Evolutionary conservation across 2,113 vertebrate genomes (phyloP), one percentile per base, ranked within the genome.

Genomic region (Hemibates koningsi): DNA sequence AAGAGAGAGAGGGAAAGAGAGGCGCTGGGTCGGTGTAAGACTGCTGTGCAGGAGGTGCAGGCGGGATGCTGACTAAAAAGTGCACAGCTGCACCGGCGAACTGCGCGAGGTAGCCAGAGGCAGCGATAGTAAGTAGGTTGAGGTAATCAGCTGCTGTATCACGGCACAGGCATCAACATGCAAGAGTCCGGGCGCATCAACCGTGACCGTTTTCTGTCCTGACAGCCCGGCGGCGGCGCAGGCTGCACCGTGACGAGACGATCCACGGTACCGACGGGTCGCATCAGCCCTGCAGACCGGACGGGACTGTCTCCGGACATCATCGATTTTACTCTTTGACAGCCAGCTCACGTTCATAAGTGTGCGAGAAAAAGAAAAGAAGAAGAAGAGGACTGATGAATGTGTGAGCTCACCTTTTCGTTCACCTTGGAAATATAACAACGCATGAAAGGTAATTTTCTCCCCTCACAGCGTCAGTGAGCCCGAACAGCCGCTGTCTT

Each of bases 381-480:
- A 19, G 10, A 38, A 79, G 21, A 66, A 9, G 50, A 21, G 54
- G 50, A 81, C 83, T 14, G 88, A 81, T 84, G 86, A 24, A 86
- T 86, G 19, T 80, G 27, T 63, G 84, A 86, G 66, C 81, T 89
- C 91, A 91, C 90, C 93, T 90, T 90, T 91, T 50, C 81, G 83
- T 92, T 95, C 94, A 95, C 94, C 93, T 95, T 94, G 94, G 85
- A 66, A 45, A 48, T 52, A 68, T 24, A 17, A 78, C 82, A 54
- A 86, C 80, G 38, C 79, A 32, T 41, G 14, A 81, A 86, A 93
- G 94, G 95, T 95, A 93, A 86, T 90, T 38, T 59, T 32, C 17
- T 50, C 2, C 8, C 19, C 41, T 11, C 43, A 17, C 71, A 11
- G 16, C 10, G 17, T 45, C 2, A 16, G 38, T 27, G 21, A 36